Evolutionary conservation across 2,888 invertebrate genomes (phyloP), one percentile per base, ranked within the genome.

Genomic region (Iselma pallidipennis): DNA sequence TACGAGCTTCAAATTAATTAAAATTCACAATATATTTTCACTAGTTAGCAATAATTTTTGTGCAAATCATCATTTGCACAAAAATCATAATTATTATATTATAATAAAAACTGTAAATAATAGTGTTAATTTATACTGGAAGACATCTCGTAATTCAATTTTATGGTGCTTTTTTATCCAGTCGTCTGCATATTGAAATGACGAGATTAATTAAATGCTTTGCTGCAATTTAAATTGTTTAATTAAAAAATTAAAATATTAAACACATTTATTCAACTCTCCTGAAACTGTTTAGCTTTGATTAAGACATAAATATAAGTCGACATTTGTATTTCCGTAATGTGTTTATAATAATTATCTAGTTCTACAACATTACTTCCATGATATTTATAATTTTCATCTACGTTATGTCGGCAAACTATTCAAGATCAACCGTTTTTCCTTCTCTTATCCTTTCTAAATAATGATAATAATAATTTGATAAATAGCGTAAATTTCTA

Each of bases 1-100:
- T 57, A 55, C 45, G 57, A 61, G 42, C 57, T 57, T 61, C 55
- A 57, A 37, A 61, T 57, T 61, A 57, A 57, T 57, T 61, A 61
- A 61, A 61, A 61, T 61, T 54, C 57, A 52, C n/a, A n/a, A n/a
- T 56, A 52, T 42, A 48, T 56, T 37, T 16, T 7, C 37, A 16
- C 16, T 37, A 37, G 7, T 14, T 6, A n/a, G n/a, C n/a, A n/a
- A n/a, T n/a, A n/a, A n/a, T n/a, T n/a, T n/a, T n/a, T n/a, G n/a
- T n/a, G n/a, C n/a, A n/a, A n/a, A n/a, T n/a, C n/a, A n/a, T n/a
- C n/a, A n/a, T n/a, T n/a, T n/a, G n/a, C n/a, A n/a, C n/a, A n/a
- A n/a, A n/a, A n/a, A n/a, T n/a, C n/a, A n/a, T n/a, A n/a, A n/a
- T n/a, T n/a, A n/a, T n/a, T n/a, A n/a, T n/a, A n/a, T n/a, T n/a